Evolutionary conservation across 2,888 invertebrate genomes (phyloP), one percentile per base, ranked within the genome.

Genomic region (Pseudeuparius sepicola): DNA sequence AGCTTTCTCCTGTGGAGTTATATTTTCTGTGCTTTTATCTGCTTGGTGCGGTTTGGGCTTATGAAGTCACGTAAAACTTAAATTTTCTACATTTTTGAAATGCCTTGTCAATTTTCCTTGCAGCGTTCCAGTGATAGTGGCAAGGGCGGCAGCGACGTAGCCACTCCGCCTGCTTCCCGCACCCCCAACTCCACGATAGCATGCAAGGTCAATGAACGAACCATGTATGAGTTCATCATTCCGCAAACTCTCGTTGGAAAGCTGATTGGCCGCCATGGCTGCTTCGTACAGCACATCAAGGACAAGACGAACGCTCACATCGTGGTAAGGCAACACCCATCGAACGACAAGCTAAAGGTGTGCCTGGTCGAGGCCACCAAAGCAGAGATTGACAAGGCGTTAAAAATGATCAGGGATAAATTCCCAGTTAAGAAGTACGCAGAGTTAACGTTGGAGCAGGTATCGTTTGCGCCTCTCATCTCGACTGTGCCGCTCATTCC

Each of bases 371-470:
- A 54, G 27, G 56, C 54, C 49, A 73, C 77, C 28, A 75, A 80
- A 49, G 68, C 65, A 47, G 83, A 85, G 57, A 84, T 94, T 46
- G 79, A 82, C 48, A 71, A 74, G 45, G 92, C 93, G 18, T 65
- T 93, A 60, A 75, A 75, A 49, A 72, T 89, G 68, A 87, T 96
- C 47, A 74, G 86, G 50, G 75, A 81, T 46, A 82, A 82, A 60
- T 86, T 94, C 58, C 92, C 93, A 4, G 63, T 73, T 47, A 79
- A 81, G 52, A 73, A 75, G 48, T 89, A 79, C 64, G 84, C 89
- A 0, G 73, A 78, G 45, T 69, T 94, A 40, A 82, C 85, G 32
- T 69, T 90, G 46, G 71, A 72, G 37, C 70, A 70, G 41, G 64
- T 76, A 4, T 60, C 65, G 14, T 56, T 64, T 34, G 55, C 64